Conservation (phyloP, 1,140 invertebrate genomes). For the Drosophila kepulauana region DNA sequence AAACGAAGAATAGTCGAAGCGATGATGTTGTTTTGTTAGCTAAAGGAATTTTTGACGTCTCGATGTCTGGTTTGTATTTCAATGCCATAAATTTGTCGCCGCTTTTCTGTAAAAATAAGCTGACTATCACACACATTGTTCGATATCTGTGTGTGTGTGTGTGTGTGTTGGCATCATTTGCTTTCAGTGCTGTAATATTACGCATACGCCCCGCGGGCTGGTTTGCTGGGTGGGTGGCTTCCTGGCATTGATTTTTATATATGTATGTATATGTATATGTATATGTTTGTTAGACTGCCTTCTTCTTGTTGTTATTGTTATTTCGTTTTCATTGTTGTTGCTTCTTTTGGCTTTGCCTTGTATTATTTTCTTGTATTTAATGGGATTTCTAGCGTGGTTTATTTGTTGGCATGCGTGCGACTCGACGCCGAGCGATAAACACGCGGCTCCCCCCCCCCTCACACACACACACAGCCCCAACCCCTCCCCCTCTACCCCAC, state of each 20-base stretch:
- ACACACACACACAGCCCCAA: background rate
- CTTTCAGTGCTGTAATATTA: slow-evolving; percentile 58
- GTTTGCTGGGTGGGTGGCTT: slow-evolving; percentile 61
- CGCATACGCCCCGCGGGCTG: slow-evolving; percentile 64
- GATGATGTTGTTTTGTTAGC: background rate
- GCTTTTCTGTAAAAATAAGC: slow-evolving; percentile 48
- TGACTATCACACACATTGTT: slow-evolving; percentile 24
- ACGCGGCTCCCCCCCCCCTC: slow-evolving; percentile 52
- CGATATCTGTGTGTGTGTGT: background rate
- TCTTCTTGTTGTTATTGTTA: slow-evolving; percentile 26
- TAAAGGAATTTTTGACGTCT: slow-evolving; percentile 60
- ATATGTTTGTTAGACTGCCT: slow-evolving; percentile 42
- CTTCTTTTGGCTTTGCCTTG: slow-evolving; percentile 49
- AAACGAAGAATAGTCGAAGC: background rate
- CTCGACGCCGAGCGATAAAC: slow-evolving; percentile 70
- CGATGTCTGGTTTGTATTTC: slow-evolving; percentile 79
- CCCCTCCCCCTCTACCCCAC: background rate
- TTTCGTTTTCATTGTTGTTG: slow-evolving; percentile 5
- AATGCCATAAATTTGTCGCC: slow-evolving; percentile 80
- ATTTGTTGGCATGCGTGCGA: slow-evolving; percentile 78
- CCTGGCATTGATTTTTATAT: slow-evolving; percentile 75
- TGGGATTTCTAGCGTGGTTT: slow-evolving; percentile 80
- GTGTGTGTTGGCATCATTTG: slow-evolving; percentile 20
- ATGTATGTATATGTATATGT: too few relatives aligned
- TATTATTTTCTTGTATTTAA: slow-evolving; percentile 76